A percentile compares a stretch with the other conserved stretches of the same genome.
Evolutionary conservation across 2,888 invertebrate species (phyloP).

Genomic region (Eilema sororculum): DNA sequence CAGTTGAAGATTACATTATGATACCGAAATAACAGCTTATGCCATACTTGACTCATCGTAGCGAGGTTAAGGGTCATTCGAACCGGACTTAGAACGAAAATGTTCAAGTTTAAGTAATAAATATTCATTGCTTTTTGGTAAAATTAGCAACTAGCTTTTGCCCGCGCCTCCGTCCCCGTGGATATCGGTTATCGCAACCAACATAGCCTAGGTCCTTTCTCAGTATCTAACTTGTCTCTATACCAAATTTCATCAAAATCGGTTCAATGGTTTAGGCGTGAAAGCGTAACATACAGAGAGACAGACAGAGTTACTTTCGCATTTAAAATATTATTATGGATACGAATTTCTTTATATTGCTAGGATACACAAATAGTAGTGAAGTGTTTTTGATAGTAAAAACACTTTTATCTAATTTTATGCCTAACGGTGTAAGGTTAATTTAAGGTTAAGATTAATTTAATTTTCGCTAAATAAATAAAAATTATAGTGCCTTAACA

Average conservation of each 20-base stretch:
- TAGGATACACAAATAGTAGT: not conserved
- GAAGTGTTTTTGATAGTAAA: not conserved
- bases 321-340: too few relatives aligned
- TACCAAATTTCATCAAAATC: too few relatives aligned
- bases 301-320: too few relatives aligned
- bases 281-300: too few relatives aligned
- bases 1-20: conserved; percentile 32
- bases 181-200: too few relatives aligned
- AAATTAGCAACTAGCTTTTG: too few relatives aligned
- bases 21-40: conserved; percentile 47
- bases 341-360: not conserved
- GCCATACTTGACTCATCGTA: conserved; percentile 47
- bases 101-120: conserved; percentile 8
- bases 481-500: too few relatives aligned
- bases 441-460: too few relatives aligned
- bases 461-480: too few relatives aligned
- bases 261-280: too few relatives aligned
- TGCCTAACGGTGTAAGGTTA: not conserved
- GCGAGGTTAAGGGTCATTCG: conserved; percentile 33
- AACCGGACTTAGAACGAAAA: conserved; percentile 39
- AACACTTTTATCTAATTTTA: not conserved
- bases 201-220: not conserved
- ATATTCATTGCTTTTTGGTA: conserved; percentile 7
- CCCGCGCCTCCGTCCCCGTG: too few relatives aligned
- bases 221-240: too few relatives aligned